Evolutionary conservation across 2,113 vertebrate genomes (phyloP), one percentile per base, ranked within the genome.

Genomic region (Calidris pugnax): DNA sequence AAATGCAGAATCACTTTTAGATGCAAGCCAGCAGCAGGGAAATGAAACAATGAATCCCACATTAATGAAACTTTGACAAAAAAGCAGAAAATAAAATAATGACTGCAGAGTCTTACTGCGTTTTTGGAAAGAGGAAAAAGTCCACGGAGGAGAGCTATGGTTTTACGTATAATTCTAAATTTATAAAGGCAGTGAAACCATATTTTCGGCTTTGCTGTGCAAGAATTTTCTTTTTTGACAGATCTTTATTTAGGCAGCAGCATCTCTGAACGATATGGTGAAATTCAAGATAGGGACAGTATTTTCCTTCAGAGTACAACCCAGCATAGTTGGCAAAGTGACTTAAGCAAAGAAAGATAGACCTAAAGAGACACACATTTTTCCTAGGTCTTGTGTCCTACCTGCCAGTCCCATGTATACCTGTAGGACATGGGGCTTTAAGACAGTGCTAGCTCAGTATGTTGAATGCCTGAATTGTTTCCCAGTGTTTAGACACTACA

Each of bases 1-100:
- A 97, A 96, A 97, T 91, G 59, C 72, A 74, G 93, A 93, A 88
- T 81, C 80, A 77, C 78, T 93, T 85, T 94, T 37, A 86, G 85
- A 94, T 33, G 48, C 53, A 97, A 93, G 85, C 27, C 90, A 75
- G 32, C 35, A 47, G 64, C 33, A 85, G 43, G 32, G 28, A 92
- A 92, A 71, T 35, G 35, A 82, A 96, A 57, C 24, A 95, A 50
- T 53, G 59, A 90, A 93, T 89, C 77, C 8, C 35, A 89, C 37
- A 30, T 72, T 89, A 90, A 81, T 91, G 16, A 64, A 76, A 81
- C 76, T 91, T 72, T 45, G 64, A 35, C 32, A 63, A 88, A 28
- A 50, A 82, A 76, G 20, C 24, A 90, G 59, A 85, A 80, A 91
- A 93, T 66, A 59, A 93, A 92, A 89, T 22, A 80, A 68, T 35